Conservation (phyloP, 1,140 invertebrate genomes). For the Trichoplusia ni region DNA sequence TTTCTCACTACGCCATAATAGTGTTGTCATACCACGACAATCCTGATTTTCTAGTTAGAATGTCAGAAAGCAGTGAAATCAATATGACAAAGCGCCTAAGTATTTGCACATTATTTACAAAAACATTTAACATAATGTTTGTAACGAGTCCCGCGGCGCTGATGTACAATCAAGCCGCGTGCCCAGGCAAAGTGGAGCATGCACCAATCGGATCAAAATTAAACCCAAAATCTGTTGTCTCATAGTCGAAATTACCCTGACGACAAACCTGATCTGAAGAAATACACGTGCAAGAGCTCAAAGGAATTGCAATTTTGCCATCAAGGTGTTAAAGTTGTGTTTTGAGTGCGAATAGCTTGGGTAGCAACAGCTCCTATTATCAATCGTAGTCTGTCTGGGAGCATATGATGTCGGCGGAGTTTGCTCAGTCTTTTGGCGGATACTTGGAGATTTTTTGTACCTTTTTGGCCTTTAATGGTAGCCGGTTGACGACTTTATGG, state of each 20-base stretch:
- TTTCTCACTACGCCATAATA: too few relatives aligned
- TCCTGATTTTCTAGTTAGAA: neutral
- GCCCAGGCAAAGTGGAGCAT: slow-evolving; percentile 40
- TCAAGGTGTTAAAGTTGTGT: slow-evolving; percentile 34
- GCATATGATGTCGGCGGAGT: slow-evolving; percentile 35
- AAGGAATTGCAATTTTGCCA: slow-evolving; percentile 13
- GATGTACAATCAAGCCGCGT: slow-evolving; percentile 41
- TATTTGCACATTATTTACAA: slow-evolving; percentile 35
- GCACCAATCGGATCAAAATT: neutral
- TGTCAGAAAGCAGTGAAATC: neutral
- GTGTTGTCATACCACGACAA: too few relatives aligned
- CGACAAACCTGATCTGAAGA: slow-evolving; percentile 6
- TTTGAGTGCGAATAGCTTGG: slow-evolving; percentile 22
- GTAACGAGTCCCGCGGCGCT: slow-evolving; percentile 37
- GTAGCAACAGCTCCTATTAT: slow-evolving; percentile 51
- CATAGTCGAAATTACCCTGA: slow-evolving; percentile 9
- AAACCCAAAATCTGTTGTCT: neutral
- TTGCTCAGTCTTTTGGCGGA: slow-evolving; percentile 43
- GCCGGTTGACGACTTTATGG: slow-evolving; percentile 32
- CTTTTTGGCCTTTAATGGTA: slow-evolving; percentile 37
- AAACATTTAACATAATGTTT: slow-evolving; percentile 37
- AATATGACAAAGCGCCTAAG: slow-evolving; percentile 20
- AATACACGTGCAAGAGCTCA: neutral
- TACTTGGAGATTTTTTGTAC: slow-evolving; percentile 26
- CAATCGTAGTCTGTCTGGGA: slow-evolving; percentile 39